phyloP scores from a whole-genome alignment of 2,113 vertebrate species.

The Mobula hypostoma region DNA sequence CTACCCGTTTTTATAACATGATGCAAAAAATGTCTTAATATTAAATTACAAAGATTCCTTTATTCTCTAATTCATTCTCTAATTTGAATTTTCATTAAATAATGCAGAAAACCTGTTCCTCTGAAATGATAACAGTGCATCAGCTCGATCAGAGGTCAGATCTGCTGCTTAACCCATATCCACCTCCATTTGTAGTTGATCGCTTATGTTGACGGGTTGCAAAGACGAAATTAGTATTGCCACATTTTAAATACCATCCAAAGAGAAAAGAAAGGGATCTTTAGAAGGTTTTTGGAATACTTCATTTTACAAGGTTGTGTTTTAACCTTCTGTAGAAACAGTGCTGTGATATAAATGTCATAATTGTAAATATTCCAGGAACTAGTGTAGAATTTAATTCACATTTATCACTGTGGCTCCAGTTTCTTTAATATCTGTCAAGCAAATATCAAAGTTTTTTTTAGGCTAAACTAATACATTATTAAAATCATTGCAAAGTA shows the following conservation, averaged over 20 bases:
- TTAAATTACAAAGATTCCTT: neutral
- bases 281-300: neutral
- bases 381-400: neutral
- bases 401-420: neutral
- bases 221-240: neutral
- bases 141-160: neutral
- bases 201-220: neutral
- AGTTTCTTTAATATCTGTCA: neutral
- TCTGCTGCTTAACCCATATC: neutral
- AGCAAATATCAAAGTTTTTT: neutral
- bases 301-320: neutral
- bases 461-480: neutral
- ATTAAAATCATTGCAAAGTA: constrained; percentile 1
- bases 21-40: neutral
- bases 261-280: neutral
- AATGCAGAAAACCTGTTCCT: neutral
- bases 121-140: neutral
- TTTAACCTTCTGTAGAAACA: neutral
- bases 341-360: neutral
- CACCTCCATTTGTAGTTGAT: neutral
- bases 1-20: neutral
- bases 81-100: neutral
- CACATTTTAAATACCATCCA: neutral
- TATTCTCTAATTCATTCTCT: neutral
- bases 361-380: neutral